Evolutionary conservation across 2,888 invertebrate genomes (phyloP), one percentile per base, ranked within the genome.

Genomic region (Phaonia tiefii): DNA sequence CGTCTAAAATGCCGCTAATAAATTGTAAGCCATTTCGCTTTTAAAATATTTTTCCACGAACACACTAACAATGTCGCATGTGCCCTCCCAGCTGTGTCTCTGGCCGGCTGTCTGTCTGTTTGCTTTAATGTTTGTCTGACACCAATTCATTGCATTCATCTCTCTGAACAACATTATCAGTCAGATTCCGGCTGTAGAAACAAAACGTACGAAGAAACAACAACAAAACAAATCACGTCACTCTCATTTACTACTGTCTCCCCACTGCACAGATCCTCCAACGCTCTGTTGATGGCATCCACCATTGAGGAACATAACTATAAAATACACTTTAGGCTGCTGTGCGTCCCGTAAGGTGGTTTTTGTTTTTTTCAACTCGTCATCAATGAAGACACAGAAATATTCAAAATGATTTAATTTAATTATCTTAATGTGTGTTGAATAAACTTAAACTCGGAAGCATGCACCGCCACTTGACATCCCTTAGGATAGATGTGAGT

Each of bases 51-150:
- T 22, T 10, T 26, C 11, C 17, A 17, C 17, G 17, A 17, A 1
- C 17, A 2, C 22, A 22, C 20, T n/a, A n/a, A 20, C 20, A 20
- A 10, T 11, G 51, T 51, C 42, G 22, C 42, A 42, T 11, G 8
- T 10, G 7, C 20, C 39, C 60, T 60, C 8, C 11, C 60, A 20
- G 26, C 37, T 56, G 49, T 25, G 1, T 54, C n/a, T 31, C 8
- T 44, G 31, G n/a, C 54, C 51, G 49, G 51, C 20, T 42, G 42
- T 75, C 22, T 63, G 56, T 26, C 54, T 79, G 69, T 42, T 44
- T 73, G 65, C 69, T 65, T 74, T 58, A 66, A 70, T 54, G 39
- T 79, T 71, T 71, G 74, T 70, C 74, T 79, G 79, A 70, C 79
- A 79, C 74, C 70, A 54, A 79, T 79, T 78, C 54, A 65, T 67